Base-by-base conservation (phyloP, 2,113 vertebrate genomes). In the Lepisosteus oculatus region DNA sequence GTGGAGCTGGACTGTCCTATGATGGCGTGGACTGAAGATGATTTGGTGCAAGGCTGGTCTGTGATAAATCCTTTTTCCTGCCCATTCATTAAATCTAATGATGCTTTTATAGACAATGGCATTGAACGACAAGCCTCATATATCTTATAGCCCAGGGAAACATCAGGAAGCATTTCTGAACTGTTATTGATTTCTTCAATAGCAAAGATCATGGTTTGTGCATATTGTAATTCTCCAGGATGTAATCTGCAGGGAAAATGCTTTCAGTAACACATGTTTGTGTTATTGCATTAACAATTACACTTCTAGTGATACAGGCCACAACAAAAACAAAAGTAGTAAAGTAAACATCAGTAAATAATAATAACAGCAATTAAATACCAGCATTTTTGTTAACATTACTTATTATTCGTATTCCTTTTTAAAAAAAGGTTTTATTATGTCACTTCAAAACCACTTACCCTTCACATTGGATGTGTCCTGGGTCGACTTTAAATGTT, bases 101-200 rank as follows among this genome's bases (percentile, higher is more conserved):
- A 90, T 12, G 87, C 87, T 54, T 78, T 86, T 68, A 90, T 83
- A 8, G 89, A 89, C 64, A 90, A 72, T 71, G 89, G 86, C 72
- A 91, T 81, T 57, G 86, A 90, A 4, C 86, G 86, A 29, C 91
- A 92, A 2, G 87, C 90, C 72, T 90, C 88, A 79, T 89, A 89
- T 70, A 92, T 92, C 61, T 78, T 83, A 69, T 92, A 92, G 65
- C 91, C 91, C 44, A 92, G 83, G 7, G 81, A 82, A 8, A 91
- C 61, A 62, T 76, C 80, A 15, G 86, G 86, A 14, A 92, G 80
- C 51, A 92, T 77, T 43, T 87, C 79, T 68, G 88, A 81, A 66
- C 86, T 87, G 77, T 90, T 90, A 79, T 92, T 92, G 72, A 92
- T 91, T 78, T 92, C 87, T 56, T 86, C 82, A 69, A 90, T 88